Conservation (phyloP, 2,888 invertebrate species). For the Chirona hameri region DNA sequence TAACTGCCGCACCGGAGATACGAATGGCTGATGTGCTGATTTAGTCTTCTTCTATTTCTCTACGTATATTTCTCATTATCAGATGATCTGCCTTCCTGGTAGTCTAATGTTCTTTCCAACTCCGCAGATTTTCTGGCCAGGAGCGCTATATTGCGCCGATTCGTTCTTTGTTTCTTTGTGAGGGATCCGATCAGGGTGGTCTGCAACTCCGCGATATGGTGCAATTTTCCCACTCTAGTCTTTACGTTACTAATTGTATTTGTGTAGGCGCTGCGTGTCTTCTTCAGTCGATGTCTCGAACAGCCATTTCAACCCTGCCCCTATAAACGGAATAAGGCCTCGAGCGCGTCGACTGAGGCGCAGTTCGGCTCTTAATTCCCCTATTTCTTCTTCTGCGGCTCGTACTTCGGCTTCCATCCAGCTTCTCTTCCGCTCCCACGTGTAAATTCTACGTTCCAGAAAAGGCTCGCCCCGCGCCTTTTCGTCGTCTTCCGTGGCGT, state of each 20-base stretch:
- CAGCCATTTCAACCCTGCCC: not conserved
- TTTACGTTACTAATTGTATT: no score
- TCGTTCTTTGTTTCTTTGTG: not conserved
- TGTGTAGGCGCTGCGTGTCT: not conserved
- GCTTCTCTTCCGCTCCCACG: not conserved
- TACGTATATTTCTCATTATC: not conserved
- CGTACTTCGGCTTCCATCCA: not conserved
- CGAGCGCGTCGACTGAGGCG: not conserved
- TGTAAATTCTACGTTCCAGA: not conserved
- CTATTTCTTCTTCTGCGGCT: not conserved
- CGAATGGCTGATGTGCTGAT: not conserved
- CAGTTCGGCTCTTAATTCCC: not conserved
- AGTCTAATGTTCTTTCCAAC: not conserved
- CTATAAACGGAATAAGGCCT: not conserved
- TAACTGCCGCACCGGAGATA: not conserved
- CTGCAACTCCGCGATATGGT: not conserved
- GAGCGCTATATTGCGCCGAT: not conserved
- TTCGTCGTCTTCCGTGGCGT: not conserved
- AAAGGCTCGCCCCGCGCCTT: not conserved
- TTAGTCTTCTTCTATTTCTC: not conserved
- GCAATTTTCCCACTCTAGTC: not conserved
- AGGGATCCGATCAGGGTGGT: not conserved
- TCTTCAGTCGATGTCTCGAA: not conserved
- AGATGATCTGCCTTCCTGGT: not conserved
- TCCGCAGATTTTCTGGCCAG: not conserved